These are phyloP conservation scores for Notolabrus celidotus DNA, from an alignment of 2,797 vertebrate genomes.

Conservation along the genomic window DNA sequence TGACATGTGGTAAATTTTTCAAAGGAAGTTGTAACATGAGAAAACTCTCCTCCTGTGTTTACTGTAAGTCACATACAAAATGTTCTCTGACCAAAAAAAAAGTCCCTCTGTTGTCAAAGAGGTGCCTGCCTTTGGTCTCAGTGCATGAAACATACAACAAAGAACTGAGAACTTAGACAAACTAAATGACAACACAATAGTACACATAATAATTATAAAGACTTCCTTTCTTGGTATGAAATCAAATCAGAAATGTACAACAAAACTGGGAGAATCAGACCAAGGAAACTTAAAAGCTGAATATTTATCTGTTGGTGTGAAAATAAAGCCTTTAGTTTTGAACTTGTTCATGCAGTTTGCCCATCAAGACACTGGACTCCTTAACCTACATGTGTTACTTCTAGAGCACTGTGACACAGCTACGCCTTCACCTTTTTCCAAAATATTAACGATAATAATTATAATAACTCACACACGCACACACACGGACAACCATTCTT, in stretches of 20 bases:
- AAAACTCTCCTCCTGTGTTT: constrained; percentile 46
- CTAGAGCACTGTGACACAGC: constrained; percentile 65
- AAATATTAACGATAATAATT: constrained; percentile 75
- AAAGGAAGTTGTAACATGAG: constrained; percentile 52
- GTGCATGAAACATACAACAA: constrained; percentile 72
- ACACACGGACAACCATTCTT: constrained; percentile 52
- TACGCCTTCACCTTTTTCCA: constrained; percentile 55
- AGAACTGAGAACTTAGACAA: constrained; percentile 55
- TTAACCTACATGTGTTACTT: constrained; percentile 68
- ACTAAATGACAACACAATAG: constrained; percentile 44
- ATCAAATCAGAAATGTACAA: constrained; percentile 62
- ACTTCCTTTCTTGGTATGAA: constrained; percentile 49
- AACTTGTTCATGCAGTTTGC: constrained; percentile 73
- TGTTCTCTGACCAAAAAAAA: constrained; percentile 57
- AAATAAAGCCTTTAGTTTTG: constrained; percentile 59
- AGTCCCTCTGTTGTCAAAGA: constrained; percentile 63
- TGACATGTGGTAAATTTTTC: constrained; percentile 52
- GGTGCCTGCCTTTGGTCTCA: constrained; percentile 75
- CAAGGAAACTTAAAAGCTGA: constrained; percentile 42
- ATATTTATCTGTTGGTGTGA: constrained; percentile 46
- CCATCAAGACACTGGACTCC: constrained; percentile 57
- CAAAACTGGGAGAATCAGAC: constrained; percentile 39
- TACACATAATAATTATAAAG: constrained; percentile 26
- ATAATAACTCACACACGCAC: constrained; percentile 49
- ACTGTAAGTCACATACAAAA: constrained; percentile 63